Conservation (phyloP, 2,888 invertebrate species). For the Catocala nupta region DNA sequence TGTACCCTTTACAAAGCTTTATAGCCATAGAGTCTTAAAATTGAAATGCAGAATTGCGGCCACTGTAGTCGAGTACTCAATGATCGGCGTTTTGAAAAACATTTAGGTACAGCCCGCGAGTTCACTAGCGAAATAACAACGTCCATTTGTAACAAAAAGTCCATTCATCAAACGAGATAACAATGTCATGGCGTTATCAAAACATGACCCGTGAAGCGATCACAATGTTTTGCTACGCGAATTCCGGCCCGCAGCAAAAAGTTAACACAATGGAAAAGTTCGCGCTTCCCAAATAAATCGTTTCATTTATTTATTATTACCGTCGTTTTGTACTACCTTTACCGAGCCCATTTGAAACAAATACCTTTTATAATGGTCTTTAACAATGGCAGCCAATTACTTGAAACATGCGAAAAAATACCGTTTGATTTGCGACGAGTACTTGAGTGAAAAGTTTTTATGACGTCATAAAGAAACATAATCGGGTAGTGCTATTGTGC, state of each 20-base stretch:
- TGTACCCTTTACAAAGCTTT: too few relatives aligned
- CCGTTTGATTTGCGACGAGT: neutral
- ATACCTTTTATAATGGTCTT: slow-evolving; percentile 34
- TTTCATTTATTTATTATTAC: slow-evolving; percentile 73
- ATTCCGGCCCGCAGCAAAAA: slow-evolving; percentile 71
- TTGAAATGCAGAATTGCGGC: slow-evolving; percentile 29
- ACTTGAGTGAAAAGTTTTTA: slow-evolving; percentile 1
- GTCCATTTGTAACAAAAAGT: slow-evolving; percentile 84
- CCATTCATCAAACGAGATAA: slow-evolving; percentile 85
- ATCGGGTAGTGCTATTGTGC: neutral
- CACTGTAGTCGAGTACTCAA: slow-evolving; percentile 42
- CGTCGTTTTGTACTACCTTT: slow-evolving; percentile 49
- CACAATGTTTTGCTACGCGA: slow-evolving; percentile 78
- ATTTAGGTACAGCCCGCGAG: slow-evolving; percentile 62
- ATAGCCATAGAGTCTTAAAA: neutral
- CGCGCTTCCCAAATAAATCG: slow-evolving; percentile 70
- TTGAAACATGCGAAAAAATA: slow-evolving; percentile 9
- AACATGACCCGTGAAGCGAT: slow-evolving; percentile 83
- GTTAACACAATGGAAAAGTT: slow-evolving; percentile 79
- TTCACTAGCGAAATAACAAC: slow-evolving; percentile 80
- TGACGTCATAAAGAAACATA: neutral
- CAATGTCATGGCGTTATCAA: slow-evolving; percentile 84
- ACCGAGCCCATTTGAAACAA: slow-evolving; percentile 53
- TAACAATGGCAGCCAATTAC: slow-evolving; percentile 12
- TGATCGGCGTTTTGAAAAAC: slow-evolving; percentile 61